Conservation (phyloP, 2,797 vertebrate species). For the Pipistrellus nathusii region DNA sequence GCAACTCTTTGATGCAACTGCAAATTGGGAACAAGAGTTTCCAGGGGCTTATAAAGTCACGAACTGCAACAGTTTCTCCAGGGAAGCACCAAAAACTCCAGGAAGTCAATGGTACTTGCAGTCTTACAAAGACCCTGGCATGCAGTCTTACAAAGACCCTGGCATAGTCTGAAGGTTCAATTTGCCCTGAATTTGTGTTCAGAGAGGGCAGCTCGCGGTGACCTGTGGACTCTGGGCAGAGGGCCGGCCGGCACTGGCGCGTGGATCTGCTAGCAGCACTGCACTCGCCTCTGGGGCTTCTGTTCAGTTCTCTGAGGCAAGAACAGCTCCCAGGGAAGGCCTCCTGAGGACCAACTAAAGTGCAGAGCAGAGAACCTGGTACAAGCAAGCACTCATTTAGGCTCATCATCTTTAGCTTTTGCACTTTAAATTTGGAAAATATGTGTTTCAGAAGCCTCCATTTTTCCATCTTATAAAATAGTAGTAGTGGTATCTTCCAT, state of each 20-base stretch:
- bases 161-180: not conserved
- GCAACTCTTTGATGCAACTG: slow-evolving; percentile 49
- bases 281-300: not conserved
- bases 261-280: not conserved
- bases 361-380: not conserved
- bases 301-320: not conserved
- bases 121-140: not conserved
- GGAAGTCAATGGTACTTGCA: not conserved
- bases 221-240: not conserved
- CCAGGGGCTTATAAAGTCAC: not conserved
- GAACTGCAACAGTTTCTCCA: not conserved
- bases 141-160: not conserved
- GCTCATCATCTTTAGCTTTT: not conserved
- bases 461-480: not conserved
- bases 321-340: not conserved
- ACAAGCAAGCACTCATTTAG: not conserved
- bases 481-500: not conserved
- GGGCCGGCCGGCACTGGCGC: not conserved
- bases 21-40: not conserved
- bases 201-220: not conserved
- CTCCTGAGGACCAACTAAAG: not conserved
- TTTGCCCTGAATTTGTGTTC: not conserved
- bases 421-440: not conserved
- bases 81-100: not conserved
- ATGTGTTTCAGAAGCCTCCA: not conserved